Conservation (phyloP, 30 jellyfish, hydroid and myxozoan genomes). For the Rhopilema esculentum region DNA sequence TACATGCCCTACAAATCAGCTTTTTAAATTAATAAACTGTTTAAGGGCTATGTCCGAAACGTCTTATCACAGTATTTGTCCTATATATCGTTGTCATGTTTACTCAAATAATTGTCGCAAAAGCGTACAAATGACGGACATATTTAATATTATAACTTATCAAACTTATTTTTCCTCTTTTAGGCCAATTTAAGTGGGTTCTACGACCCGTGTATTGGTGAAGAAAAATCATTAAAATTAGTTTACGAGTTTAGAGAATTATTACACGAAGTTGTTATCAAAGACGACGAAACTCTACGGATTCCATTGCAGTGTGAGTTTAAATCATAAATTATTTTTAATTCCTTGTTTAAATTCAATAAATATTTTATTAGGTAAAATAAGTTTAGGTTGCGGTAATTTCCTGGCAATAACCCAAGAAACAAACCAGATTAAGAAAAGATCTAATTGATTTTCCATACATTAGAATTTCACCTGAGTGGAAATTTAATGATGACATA, state of each 20-base stretch:
- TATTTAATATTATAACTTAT: neutral
- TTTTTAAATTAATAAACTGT: too few relatives aligned
- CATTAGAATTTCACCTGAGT: neutral
- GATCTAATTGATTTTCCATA: neutral
- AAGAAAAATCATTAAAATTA: conserved; percentile 82
- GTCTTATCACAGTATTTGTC: too few relatives aligned
- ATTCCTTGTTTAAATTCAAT: neutral
- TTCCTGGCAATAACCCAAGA: neutral
- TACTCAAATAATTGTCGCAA: neutral
- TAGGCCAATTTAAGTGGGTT: conserved; percentile 89
- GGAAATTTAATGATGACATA: neutral
- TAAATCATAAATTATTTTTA: too few relatives aligned
- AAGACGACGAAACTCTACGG: conserved; percentile 78
- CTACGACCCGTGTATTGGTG: conserved; percentile 97
- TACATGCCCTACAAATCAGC: too few relatives aligned
- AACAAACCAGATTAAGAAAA: too few relatives aligned
- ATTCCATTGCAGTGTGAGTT: conserved; percentile 94
- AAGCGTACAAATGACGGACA: neutral
- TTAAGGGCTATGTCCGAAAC: too few relatives aligned
- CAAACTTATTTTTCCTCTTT: conserved; percentile 24
- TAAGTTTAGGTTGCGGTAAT: neutral
- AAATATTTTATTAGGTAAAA: too few relatives aligned
- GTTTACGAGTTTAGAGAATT: conserved; percentile 88
- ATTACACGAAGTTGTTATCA: conserved; percentile 80
- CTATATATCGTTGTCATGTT: too few relatives aligned